Percentiles rank a stretch among this genome's conserved stretches.
Evolutionary conservation across 2,797 vertebrate species (phyloP).

Genomic region (Florisuga fusca): DNA sequence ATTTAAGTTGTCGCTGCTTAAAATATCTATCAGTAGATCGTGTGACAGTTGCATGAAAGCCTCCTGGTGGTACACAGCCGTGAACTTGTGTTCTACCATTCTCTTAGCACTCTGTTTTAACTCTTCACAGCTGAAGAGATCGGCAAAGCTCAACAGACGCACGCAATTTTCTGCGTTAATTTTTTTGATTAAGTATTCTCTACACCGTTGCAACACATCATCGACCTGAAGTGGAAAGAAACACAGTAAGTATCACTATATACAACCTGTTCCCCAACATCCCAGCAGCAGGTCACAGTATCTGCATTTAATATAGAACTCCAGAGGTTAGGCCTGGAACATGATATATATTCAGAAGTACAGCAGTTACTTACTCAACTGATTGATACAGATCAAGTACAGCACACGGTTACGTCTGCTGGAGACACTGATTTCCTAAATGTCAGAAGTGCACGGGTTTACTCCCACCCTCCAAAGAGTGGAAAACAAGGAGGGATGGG

Average conservation of each 20-base stretch:
- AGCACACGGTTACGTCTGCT: background rate
- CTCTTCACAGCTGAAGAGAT: slow-evolving; percentile 96
- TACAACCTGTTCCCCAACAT: background rate
- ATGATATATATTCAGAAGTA: background rate
- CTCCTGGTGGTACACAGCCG: slow-evolving; percentile 93
- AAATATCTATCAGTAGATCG: slow-evolving; percentile 92
- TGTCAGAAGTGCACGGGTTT: background rate
- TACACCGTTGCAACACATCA: slow-evolving; percentile 92
- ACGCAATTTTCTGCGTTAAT: slow-evolving; percentile 98
- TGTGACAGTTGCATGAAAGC: slow-evolving; percentile 97
- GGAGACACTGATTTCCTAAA: background rate
- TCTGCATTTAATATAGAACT: background rate
- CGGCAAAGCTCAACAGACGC: slow-evolving; percentile 95
- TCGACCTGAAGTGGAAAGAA: slow-evolving; percentile 86
- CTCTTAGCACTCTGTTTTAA: slow-evolving; percentile 96
- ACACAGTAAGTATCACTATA: background rate
- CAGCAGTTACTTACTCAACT: background rate
- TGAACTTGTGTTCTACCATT: slow-evolving; percentile 99
- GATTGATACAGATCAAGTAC: background rate
- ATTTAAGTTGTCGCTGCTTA: slow-evolving; percentile 98
- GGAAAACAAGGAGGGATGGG: background rate
- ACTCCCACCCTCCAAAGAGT: background rate
- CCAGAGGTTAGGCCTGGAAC: background rate
- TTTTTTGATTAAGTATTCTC: slow-evolving; percentile 98
- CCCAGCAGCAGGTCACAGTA: background rate